Evolutionary conservation across 2,888 invertebrate genomes (phyloP), one percentile per base, ranked within the genome.

Genomic region (Lithophane leautieri): DNA sequence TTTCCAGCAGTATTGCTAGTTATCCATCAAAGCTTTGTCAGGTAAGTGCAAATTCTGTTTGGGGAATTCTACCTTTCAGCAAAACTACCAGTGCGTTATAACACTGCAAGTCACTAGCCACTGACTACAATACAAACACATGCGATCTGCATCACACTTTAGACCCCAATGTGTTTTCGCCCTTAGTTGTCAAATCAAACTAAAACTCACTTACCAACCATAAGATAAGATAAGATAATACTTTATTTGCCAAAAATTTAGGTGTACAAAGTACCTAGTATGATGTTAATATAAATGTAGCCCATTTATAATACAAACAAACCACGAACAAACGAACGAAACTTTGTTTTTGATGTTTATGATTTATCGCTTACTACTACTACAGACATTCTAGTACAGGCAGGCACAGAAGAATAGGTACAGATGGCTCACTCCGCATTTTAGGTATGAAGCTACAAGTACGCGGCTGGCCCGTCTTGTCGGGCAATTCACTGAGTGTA

Each of bases 291-390:
- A n/a, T n/a, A n/a, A n/a, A n/a, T n/a, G n/a, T n/a, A n/a, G n/a
- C n/a, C n/a, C n/a, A n/a, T n/a, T n/a, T n/a, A n/a, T n/a, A n/a
- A n/a, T n/a, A n/a, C n/a, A n/a, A n/a, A n/a, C n/a, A n/a, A n/a
- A n/a, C n/a, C n/a, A n/a, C n/a, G n/a, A n/a, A 63, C 42, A 52
- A 34, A 28, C 81, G 54, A 47, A 75, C 28, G n/a, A 61, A 82
- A 82, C 67, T 60, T 63, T 76, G 63, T 77, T 79, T 76, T 79
- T 77, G 77, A 28, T 63, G 52, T 68, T 8, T 60, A 50, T 65
- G 83, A 69, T 69, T 69, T n/a, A 82, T 78, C 47, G 61, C 25
- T 1, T 12, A 54, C 19, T 28, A 54, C 19, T 28, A 16, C 58
- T 4, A 28, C 63, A 34, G 4, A 34, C 34, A 75, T 58, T 66